Base-by-base conservation (phyloP, 2,888 invertebrate genomes). In the Lepeophtheirus nordmannii region DNA sequence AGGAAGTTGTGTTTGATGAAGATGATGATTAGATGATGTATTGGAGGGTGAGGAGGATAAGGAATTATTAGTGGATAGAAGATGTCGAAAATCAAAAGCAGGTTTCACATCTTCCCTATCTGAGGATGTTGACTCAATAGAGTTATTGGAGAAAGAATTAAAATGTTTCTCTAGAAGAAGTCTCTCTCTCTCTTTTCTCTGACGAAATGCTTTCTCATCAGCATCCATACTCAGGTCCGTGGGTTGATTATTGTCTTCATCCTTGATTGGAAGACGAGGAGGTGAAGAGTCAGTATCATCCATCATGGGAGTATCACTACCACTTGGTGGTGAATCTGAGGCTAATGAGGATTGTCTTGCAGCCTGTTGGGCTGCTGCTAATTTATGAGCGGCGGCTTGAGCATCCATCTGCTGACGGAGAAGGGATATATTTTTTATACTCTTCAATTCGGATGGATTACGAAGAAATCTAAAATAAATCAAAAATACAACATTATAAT, bases 391-490 rank as follows among this genome's bases (percentile, higher is more conserved):
- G 10, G 59, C 60, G 30, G 66, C 66, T 41, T 66, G 66, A 17
- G 66, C 66, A n/a, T 66, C 66, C 66, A 66, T 66, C 58, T 66
- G 66, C 37, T 66, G 66, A 22, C 90, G 81, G 70, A 92, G 77
- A 68, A 90, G 78, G 10, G 90, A 90, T 72, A 91, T 90, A 75
- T 91, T 91, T 76, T 91, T 91, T 70, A 93, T 92, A 76, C 88
- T 91, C 74, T 92, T 92, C 72, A 94, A 80, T 78, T 91, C 92
- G 53, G 88, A 87, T 65, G 93, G 92, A 76, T 92, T 91, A 70
- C 92, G 83, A 71, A 94, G 80, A 76, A 94, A 93, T 76, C 89
- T 89, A 78, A 10, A 76, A 74, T 70, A 68, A 71, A 68, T 69
- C 70, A 69, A 70, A 66, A 68, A 57, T 11, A 30, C 2, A 2